These are phyloP conservation scores for Turnix velox DNA, from an alignment of 2,113 vertebrate genomes.

Conservation along the genomic window DNA sequence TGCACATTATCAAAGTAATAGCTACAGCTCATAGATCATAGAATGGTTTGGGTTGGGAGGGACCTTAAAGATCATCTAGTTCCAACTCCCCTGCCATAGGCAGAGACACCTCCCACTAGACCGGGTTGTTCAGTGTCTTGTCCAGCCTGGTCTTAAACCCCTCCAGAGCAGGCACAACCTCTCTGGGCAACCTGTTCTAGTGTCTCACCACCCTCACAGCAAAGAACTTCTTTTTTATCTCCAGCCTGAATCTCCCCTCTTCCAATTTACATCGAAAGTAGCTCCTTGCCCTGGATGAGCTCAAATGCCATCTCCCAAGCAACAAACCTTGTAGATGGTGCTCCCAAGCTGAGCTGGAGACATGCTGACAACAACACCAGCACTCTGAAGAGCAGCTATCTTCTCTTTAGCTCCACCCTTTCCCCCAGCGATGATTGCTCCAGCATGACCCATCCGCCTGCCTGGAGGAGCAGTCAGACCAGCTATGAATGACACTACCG, in stretches of 20 bases:
- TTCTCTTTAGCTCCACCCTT: constrained; percentile 98
- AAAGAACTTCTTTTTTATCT: no score
- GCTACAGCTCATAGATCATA: neutral
- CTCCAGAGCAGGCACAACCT: no score
- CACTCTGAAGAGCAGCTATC: constrained; percentile 91
- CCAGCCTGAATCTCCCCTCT: no score
- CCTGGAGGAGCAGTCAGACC: constrained; percentile 94
- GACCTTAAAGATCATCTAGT: no score
- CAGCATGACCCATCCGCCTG: constrained; percentile 94
- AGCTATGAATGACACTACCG: constrained; percentile 97
- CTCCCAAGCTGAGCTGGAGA: constrained; percentile 96
- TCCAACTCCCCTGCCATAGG: no score
- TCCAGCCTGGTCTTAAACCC: no score
- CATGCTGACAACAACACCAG: constrained; percentile 95
- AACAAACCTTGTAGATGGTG: constrained; percentile 91
- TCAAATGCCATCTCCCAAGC: fast-evolving
- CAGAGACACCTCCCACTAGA: no score
- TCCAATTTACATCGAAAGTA: no score
- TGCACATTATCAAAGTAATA: neutral
- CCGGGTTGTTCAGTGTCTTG: no score
- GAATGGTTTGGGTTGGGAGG: no score
- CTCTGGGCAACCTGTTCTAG: no score
- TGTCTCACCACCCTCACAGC: no score
- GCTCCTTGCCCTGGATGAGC: neutral
- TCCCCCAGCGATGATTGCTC: constrained; percentile 96